Conservation (phyloP, 1,140 invertebrate genomes). For the Chrysoperla carnea region DNA sequence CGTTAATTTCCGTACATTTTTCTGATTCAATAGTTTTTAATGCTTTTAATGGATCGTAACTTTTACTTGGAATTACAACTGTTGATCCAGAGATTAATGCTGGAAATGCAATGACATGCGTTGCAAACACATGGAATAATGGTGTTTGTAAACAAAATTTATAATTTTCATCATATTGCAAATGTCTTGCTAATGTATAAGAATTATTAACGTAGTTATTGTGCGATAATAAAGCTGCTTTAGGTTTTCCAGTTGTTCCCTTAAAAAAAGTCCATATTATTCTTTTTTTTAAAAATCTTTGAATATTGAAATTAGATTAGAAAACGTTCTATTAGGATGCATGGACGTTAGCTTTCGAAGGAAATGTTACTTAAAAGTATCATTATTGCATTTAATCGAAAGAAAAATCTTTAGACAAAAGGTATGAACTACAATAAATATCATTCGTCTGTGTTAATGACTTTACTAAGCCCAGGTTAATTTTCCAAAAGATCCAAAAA, state of each 20-base stretch:
- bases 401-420: too few relatives aligned
- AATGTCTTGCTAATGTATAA: constrained; percentile 42
- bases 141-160: constrained; percentile 67
- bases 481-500: too few relatives aligned
- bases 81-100: constrained; percentile 45
- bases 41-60: constrained; percentile 48
- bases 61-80: constrained; percentile 47
- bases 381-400: too few relatives aligned
- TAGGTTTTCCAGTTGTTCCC: constrained; percentile 75
- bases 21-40: constrained; percentile 50
- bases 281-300: too few relatives aligned
- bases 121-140: constrained; percentile 84
- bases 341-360: too few relatives aligned
- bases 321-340: too few relatives aligned
- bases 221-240: constrained; percentile 72
- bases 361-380: too few relatives aligned
- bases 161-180: constrained; percentile 30
- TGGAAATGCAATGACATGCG: constrained; percentile 45
- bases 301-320: too few relatives aligned
- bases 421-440: too few relatives aligned
- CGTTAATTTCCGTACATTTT: constrained; percentile 63
- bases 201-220: constrained; percentile 75
- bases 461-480: too few relatives aligned
- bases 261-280: constrained; percentile 26
- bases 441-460: too few relatives aligned